Conservation (phyloP, 2,113 vertebrate genomes). For the Mormoops blainvillei region DNA sequence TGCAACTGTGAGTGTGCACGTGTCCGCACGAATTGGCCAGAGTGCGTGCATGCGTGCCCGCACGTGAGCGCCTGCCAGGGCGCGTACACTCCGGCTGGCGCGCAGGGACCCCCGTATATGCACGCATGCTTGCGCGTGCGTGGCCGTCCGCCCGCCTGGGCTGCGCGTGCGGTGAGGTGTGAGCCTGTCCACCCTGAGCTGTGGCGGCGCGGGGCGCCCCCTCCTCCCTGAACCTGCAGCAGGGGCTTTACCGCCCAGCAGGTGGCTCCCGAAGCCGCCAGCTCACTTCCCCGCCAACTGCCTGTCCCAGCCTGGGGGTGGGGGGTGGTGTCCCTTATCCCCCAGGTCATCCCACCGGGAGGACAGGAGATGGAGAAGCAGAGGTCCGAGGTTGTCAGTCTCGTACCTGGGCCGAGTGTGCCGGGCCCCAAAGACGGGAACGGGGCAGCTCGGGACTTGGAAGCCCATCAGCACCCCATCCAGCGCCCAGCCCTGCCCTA, state of each 20-base stretch:
- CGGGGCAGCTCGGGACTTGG: neutral
- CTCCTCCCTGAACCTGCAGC: neutral
- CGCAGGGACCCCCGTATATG: neutral
- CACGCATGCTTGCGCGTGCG: neutral
- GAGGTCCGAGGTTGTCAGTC: neutral
- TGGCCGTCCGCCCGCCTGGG: neutral
- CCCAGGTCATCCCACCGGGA: neutral
- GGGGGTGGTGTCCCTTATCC: rapidly evolving
- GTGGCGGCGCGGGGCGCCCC: neutral
- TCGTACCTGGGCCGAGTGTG: neutral
- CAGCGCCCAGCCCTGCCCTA: neutral
- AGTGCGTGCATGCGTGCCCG: neutral
- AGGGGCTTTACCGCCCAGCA: neutral
- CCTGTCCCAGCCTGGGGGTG: neutral
- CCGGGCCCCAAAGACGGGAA: neutral
- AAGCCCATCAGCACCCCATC: neutral
- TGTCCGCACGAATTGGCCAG: neutral
- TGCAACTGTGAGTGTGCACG: neutral
- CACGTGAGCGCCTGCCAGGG: neutral
- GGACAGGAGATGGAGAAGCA: neutral
- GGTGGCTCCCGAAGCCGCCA: constrained; percentile 24
- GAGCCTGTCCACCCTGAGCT: neutral
- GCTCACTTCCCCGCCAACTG: neutral
- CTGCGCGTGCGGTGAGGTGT: neutral
- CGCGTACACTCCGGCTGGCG: neutral